Evolutionary conservation across 2,113 vertebrate species (phyloP), one percentile per base, ranked within the genome.

Genomic region (Ivindomyrus marchei): DNA sequence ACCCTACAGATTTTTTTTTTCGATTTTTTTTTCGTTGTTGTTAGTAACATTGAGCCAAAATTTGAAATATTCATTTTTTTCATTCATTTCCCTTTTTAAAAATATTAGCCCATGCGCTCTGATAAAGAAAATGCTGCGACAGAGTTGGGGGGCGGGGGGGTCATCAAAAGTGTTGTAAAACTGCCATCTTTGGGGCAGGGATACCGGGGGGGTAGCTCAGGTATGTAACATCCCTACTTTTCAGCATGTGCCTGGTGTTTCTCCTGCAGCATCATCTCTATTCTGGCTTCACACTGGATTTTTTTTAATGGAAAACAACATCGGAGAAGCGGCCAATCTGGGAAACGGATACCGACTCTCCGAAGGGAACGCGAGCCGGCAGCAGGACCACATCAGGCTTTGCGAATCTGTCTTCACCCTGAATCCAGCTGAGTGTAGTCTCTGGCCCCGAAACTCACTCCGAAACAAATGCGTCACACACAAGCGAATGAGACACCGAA

Each of bases 271-370:
- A 0, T 66, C 21, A 24, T 52, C 87, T 31, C 10, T 27, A 46
- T 21, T 49, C 49, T 36, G 36, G 11, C 49, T 58, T 89, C 88
- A 10, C 74, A 49, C 90, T 31, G 88, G 87, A 84, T 92, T 91
- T 92, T 90, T 92, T 91, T 92, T 47, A 88, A 90, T 70, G 87
- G 87, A 90, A 90, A 90, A 91, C 90, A 90, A 88, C 87, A 87
- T 17, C 1, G 21, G 45, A 45, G 39, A 85, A 21, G 8, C 21
- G 7, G 45, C 83, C 83, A 46, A 11, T n/a, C 21, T 4, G 36
- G 74, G 2, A 77, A 45, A 19, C 66, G 58, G 53, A 47, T 11
- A 24, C 27, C 2, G 85, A 19, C 46, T 62, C 24, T 31, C n/a
- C n/a, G 10, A 31, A 4, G 3, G 62, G 62, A 70, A 27, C 10